Evolutionary conservation across 2,888 invertebrate genomes (phyloP).

Genomic region (Idaea biselata): DNA sequence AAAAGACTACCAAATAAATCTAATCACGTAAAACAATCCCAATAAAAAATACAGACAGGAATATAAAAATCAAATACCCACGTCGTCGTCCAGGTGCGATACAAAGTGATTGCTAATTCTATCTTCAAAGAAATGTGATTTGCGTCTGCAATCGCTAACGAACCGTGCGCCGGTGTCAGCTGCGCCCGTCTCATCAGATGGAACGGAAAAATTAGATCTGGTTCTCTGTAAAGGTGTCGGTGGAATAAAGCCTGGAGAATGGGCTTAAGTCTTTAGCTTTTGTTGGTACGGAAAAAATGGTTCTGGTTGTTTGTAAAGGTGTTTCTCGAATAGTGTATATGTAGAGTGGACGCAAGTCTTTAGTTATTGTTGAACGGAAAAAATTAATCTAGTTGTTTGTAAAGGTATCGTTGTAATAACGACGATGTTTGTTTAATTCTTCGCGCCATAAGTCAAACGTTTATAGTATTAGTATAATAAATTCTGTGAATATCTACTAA

Average conservation of each 20-base stretch:
- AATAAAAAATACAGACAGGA: slow-evolving; percentile 1
- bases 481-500: too few relatives aligned
- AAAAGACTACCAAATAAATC: neutral
- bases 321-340: too few relatives aligned
- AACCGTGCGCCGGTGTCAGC: slow-evolving; percentile 50
- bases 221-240: neutral
- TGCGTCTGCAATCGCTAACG: slow-evolving; percentile 48
- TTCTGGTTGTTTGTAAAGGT: too few relatives aligned
- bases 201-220: slow-evolving; percentile 41
- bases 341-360: too few relatives aligned
- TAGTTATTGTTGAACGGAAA: too few relatives aligned
- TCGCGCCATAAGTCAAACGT: too few relatives aligned
- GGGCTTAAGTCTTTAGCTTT: neutral
- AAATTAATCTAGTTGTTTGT: too few relatives aligned
- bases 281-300: too few relatives aligned
- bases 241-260: neutral
- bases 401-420: too few relatives aligned
- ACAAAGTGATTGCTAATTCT: slow-evolving; percentile 71
- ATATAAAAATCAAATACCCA: slow-evolving; percentile 2
- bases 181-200: slow-evolving; percentile 57
- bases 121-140: slow-evolving; percentile 64
- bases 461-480: too few relatives aligned
- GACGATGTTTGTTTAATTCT: too few relatives aligned
- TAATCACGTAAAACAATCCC: slow-evolving; percentile 1
- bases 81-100: slow-evolving; percentile 46